Base-by-base conservation (phyloP, 2,888 invertebrate genomes). In the Cordilura impudica region DNA sequence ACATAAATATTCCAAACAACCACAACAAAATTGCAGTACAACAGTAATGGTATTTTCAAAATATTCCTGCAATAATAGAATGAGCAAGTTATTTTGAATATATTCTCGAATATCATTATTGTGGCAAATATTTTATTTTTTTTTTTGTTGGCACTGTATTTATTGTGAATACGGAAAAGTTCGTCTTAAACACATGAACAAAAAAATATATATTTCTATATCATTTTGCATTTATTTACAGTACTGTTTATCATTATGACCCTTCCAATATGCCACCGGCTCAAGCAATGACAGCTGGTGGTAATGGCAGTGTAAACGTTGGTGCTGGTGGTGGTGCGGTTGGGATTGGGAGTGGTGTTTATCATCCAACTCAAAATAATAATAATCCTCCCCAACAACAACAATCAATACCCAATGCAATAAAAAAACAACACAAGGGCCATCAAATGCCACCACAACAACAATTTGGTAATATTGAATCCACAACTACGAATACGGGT, bases 211-310 rank as follows among this genome's bases (percentile, higher is more conserved):
- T 26, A 26, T 26, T 26, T 26, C 6, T 26, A 35, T 14, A 58
- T 61, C n/a, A 35, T 16, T 39, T 63, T 29, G 29, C 69, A 26
- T 81, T 74, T 80, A 69, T 23, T 87, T 88, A 54, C 86, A 90
- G 90, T 84, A 88, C 90, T 82, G 87, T 90, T 82, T 90, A 90
- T 84, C 90, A 90, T 85, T 90, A 88, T 84, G 90, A 90, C 86
- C 90, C 90, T 83, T 89, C 89, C 84, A 90, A 90, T 83, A 84
- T 89, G 85, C 90, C 90, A 80, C 88, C 89, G 78, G 87, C 86
- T 83, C 89, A 89, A 85, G 85, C 87, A 81, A 84, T 86, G 69
- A 61, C 84, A 31, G 70, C 84, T 54, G 83, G 84, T 67, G 65
- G 39, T 12, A 23, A 10, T 39, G 43, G 56, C 61, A 43, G 54